phyloP scores from a whole-genome alignment of 1,140 invertebrate genomes.

The Listronotus oregonensis region DNA sequence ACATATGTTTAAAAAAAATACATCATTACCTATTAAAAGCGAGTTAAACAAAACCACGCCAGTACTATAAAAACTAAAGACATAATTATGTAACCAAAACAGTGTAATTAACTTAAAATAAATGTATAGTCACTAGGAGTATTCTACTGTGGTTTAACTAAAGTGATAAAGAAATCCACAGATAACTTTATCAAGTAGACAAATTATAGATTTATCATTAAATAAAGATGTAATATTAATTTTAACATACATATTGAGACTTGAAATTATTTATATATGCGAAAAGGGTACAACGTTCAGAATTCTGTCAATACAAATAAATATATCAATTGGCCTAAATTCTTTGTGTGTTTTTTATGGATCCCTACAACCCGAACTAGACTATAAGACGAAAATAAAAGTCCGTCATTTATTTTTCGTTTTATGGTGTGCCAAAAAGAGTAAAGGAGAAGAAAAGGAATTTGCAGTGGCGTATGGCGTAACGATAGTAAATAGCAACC shows the following conservation, averaged over 20 bases:
- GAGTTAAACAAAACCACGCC: background rate
- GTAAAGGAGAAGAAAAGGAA: too few relatives aligned
- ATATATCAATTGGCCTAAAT: slow-evolving; percentile 57
- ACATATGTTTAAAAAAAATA: too few relatives aligned
- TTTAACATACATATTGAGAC: slow-evolving; percentile 27
- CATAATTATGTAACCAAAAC: background rate
- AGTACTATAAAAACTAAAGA: slow-evolving; percentile 7
- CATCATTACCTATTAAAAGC: too few relatives aligned
- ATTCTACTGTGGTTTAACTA: slow-evolving; percentile 21
- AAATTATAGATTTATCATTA: slow-evolving; percentile 22
- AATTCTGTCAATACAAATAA: slow-evolving; percentile 55
- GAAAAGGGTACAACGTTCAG: slow-evolving; percentile 56
- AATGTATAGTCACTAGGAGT: slow-evolving; percentile 23
- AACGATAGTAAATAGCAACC: too few relatives aligned
- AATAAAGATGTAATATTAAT: slow-evolving; percentile 18
- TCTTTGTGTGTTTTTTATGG: slow-evolving; percentile 38
- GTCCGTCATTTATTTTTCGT: too few relatives aligned
- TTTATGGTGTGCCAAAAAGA: too few relatives aligned
- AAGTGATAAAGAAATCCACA: slow-evolving; percentile 11
- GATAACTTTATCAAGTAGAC: slow-evolving; percentile 16
- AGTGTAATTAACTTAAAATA: slow-evolving; percentile 11
- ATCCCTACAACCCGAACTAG: too few relatives aligned
- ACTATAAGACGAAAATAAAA: too few relatives aligned
- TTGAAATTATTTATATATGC: slow-evolving; percentile 50
- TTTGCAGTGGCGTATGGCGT: too few relatives aligned